Evolutionary conservation across 2,888 invertebrate species (phyloP).

Genomic region (Pachydiplax longipennis): DNA sequence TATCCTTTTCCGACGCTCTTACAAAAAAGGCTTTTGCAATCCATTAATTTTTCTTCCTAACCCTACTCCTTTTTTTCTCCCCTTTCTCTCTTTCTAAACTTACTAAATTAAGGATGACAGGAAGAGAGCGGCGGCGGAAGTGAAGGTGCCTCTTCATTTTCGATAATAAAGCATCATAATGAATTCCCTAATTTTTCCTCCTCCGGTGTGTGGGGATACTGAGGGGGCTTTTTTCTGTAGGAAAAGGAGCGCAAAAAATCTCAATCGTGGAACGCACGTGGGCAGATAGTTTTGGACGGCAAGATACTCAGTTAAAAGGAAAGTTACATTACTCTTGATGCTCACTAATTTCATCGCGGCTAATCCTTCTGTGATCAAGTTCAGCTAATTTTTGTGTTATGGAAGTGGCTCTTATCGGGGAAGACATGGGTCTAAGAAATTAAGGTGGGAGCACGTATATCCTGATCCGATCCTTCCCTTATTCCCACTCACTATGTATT

Average conservation of each 20-base stretch:
- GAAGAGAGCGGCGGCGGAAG: conserved; percentile 19
- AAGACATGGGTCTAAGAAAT: no score
- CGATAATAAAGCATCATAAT: conserved; percentile 11
- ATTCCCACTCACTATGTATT: no score
- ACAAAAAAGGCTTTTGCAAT: background rate
- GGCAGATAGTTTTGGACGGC: no score
- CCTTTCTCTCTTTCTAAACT: background rate
- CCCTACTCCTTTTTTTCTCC: background rate
- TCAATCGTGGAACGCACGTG: no score
- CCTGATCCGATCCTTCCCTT: no score
- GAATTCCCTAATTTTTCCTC: conserved; percentile 41
- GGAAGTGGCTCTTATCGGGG: no score
- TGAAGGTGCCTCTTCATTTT: conserved; percentile 15
- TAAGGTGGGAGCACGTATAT: no score
- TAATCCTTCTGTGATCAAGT: no score
- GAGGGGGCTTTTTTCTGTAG: background rate
- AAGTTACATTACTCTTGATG: no score
- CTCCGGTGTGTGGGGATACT: background rate
- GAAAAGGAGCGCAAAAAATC: background rate
- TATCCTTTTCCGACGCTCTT: background rate
- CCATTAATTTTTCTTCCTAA: background rate
- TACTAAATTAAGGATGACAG: conserved; percentile 45
- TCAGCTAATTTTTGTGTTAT: no score
- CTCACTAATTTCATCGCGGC: no score
- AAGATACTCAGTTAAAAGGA: no score